Conservation (phyloP, 1,140 invertebrate genomes). For the Ganaspis sp. region DNA sequence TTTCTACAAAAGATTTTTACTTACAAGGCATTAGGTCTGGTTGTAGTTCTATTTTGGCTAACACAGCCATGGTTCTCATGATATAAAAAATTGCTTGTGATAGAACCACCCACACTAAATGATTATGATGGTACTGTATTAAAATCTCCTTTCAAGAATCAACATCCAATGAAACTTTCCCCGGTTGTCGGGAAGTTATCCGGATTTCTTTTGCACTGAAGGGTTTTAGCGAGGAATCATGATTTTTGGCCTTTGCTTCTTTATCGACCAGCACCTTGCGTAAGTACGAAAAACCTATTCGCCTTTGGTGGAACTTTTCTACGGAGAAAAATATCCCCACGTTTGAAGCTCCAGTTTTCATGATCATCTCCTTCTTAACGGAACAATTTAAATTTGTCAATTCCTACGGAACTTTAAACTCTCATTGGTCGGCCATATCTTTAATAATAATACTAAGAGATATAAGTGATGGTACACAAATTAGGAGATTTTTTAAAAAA, state of each 20-base stretch:
- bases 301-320: conserved; percentile 32
- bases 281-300: conserved; percentile 5
- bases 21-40: conserved; percentile 50
- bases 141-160: conserved; percentile 33
- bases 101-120: conserved; percentile 33
- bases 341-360: not conserved
- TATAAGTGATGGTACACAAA: no score
- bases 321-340: not conserved
- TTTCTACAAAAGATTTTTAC: conserved; percentile 53
- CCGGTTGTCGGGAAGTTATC: conserved; percentile 34
- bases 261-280: conserved; percentile 33
- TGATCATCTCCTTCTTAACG: not conserved
- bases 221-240: conserved; percentile 34
- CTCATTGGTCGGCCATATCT: no score
- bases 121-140: conserved; percentile 33
- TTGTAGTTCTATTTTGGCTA: conserved; percentile 62
- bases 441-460: no score
- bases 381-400: not conserved
- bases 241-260: conserved; percentile 35
- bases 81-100: conserved; percentile 32
- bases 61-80: conserved; percentile 3
- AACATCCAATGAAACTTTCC: conserved; percentile 18
- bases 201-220: conserved; percentile 12
- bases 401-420: no score
- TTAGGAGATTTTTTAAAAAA: no score